A percentile compares a stretch with the other conserved stretches of the same genome.
Conservation (phyloP, 1,140 invertebrate genomes). For the Drosophila navojoa region DNA sequence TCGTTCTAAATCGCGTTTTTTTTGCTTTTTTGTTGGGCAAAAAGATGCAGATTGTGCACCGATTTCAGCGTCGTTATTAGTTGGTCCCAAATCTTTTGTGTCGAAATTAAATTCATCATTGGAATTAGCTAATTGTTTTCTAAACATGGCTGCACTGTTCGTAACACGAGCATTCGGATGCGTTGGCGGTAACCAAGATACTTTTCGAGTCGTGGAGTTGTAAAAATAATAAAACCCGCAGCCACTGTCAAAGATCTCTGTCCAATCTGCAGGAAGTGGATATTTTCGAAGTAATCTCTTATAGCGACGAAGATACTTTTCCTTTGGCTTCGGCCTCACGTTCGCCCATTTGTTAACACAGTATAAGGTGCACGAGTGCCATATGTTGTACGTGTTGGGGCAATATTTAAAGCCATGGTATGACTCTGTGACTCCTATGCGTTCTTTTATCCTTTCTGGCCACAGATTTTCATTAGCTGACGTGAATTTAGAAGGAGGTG, state of each 20-base stretch:
- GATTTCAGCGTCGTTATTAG: conserved; percentile 38
- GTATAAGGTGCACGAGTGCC: conserved; percentile 95
- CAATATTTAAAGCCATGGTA: conserved; percentile 91
- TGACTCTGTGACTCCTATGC: conserved; percentile 85
- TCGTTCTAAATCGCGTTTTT: conserved; percentile 57
- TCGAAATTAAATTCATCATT: conserved; percentile 64
- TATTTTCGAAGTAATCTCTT: conserved; percentile 93
- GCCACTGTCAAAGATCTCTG: conserved; percentile 95
- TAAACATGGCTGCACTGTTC: conserved; percentile 92
- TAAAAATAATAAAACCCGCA: conserved; percentile 85
- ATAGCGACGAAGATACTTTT: conserved; percentile 90
- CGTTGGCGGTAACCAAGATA: conserved; percentile 96
- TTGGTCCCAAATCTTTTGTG: conserved; percentile 23
- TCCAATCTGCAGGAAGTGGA: conserved; percentile 96
- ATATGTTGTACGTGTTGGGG: conserved; percentile 98
- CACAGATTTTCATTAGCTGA: conserved; percentile 81
- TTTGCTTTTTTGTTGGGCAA: conserved; percentile 50
- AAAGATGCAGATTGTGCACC: conserved; percentile 7
- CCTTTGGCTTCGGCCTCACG: conserved; percentile 89
- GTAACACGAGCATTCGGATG: conserved; percentile 94
- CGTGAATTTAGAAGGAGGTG: conserved; percentile 61
- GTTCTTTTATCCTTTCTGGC: conserved; percentile 85
- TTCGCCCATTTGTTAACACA: conserved; percentile 95
- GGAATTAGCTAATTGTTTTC: conserved; percentile 86
- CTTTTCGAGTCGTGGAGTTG: conserved; percentile 82